Evolutionary conservation across 2,888 invertebrate species (phyloP).

Genomic region (Leucoptera coffeella): DNA sequence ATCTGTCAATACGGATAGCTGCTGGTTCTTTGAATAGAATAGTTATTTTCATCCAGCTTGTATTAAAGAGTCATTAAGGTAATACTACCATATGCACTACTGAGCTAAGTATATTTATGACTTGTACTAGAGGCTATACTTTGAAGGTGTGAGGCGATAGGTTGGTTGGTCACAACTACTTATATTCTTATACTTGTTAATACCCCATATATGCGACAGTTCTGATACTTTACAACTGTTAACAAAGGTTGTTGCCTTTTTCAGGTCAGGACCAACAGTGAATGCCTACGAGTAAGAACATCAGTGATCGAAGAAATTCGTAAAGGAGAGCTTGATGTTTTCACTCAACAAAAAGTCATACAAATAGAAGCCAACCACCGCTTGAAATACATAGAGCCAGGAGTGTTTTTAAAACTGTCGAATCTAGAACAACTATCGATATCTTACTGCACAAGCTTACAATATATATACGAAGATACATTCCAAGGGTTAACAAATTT

Average conservation of each 20-base stretch:
- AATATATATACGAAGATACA: conserved; percentile 23
- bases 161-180: too few species aligned
- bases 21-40: too few species aligned
- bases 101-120: too few species aligned
- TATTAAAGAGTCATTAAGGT: too few species aligned
- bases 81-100: too few species aligned
- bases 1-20: too few species aligned
- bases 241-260: conserved; percentile 1
- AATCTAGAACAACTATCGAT: conserved; percentile 45
- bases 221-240: conserved; percentile 2
- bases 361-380: conserved; percentile 51
- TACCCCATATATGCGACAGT: background rate
- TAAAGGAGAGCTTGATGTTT: conserved; percentile 28
- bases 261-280: conserved; percentile 17
- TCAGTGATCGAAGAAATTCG: conserved; percentile 34
- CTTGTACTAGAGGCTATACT: too few species aligned
- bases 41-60: too few species aligned
- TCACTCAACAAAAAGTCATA: conserved; percentile 26
- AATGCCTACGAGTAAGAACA: conserved; percentile 36
- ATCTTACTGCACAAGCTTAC: conserved; percentile 45
- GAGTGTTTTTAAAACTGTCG: conserved; percentile 37
- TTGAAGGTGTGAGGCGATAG: too few species aligned
- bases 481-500: conserved; percentile 48
- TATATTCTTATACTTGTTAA: too few species aligned
- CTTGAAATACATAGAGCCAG: conserved; percentile 36